Conservation (phyloP, 2,888 invertebrate species). For the Pollenia labialis region DNA sequence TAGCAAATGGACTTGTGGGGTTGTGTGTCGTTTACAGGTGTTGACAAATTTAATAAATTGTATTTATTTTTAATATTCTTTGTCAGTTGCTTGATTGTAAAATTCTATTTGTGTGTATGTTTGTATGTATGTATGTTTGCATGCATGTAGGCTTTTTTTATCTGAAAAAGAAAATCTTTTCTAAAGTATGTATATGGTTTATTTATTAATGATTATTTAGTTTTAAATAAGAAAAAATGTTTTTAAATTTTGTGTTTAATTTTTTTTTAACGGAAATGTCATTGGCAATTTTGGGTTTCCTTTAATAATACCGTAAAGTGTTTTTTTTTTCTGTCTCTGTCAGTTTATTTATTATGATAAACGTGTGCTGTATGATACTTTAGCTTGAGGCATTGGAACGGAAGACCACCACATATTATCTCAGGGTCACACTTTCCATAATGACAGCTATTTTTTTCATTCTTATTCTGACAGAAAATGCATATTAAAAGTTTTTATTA, state of each 20-base stretch:
- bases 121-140: no score
- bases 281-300: conserved; percentile 57
- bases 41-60: conserved; percentile 73
- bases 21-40: conserved; percentile 64
- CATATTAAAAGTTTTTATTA: conserved; percentile 38
- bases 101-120: background rate
- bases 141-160: conserved; percentile 12
- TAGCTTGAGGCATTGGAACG: conserved; percentile 7
- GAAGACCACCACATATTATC: conserved; percentile 51
- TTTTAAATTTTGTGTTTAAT: background rate
- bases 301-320: conserved; percentile 8
- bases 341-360: conserved; percentile 61
- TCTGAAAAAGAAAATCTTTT: conserved; percentile 21
- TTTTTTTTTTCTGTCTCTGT: conserved; percentile 14
- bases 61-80: conserved; percentile 39
- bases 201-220: conserved; percentile 45
- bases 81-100: background rate
- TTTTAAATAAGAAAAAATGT: conserved; percentile 42
- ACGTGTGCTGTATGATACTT: conserved; percentile 49
- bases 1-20: no score
- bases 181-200: conserved; percentile 29
- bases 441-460: conserved; percentile 28
- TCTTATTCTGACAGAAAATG: background rate
- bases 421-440: conserved; percentile 54
- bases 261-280: conserved; percentile 58